phyloP scores from a whole-genome alignment of 92 coral and sea anemone genomes.

The Parazoanthus darwini region DNA sequence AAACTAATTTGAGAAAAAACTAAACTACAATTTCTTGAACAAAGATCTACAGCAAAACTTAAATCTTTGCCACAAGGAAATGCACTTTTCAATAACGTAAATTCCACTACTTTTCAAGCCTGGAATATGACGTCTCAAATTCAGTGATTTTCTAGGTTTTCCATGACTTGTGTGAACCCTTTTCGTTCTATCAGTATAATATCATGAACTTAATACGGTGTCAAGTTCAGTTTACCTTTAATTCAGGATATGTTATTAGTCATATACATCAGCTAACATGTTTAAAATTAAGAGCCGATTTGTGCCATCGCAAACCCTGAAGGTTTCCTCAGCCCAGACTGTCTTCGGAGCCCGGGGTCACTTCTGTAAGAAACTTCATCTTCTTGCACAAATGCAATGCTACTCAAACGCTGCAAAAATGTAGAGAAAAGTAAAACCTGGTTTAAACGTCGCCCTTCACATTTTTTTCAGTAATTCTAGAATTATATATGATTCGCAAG shows the following conservation, averaged over 20 bases:
- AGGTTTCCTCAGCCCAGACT: not conserved
- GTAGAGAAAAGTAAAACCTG: not conserved
- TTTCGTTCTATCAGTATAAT: too few species aligned
- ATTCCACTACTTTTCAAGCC: too few species aligned
- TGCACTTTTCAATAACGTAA: too few species aligned
- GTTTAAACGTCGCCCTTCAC: too few species aligned
- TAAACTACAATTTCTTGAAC: too few species aligned
- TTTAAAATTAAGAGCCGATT: not conserved
- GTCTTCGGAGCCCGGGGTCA: not conserved
- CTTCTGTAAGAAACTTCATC: not conserved
- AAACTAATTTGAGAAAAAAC: too few species aligned
- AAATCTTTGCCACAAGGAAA: too few species aligned
- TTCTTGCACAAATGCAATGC: conserved; percentile 21
- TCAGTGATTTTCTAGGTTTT: too few species aligned
- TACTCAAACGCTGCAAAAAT: conserved; percentile 39
- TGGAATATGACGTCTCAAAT: too few species aligned
- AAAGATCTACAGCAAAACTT: too few species aligned
- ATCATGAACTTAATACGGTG: not conserved
- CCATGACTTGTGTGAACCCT: too few species aligned
- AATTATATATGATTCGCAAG: not conserved
- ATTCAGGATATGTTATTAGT: not conserved
- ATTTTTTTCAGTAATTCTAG: not conserved
- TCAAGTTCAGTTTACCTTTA: not conserved
- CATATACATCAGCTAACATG: too few species aligned
- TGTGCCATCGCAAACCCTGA: not conserved